These are phyloP conservation scores for Sycon ciliatum DNA, from an alignment of 37 sponge, comb jelly and placozoan genomes.

Conservation along the genomic window DNA sequence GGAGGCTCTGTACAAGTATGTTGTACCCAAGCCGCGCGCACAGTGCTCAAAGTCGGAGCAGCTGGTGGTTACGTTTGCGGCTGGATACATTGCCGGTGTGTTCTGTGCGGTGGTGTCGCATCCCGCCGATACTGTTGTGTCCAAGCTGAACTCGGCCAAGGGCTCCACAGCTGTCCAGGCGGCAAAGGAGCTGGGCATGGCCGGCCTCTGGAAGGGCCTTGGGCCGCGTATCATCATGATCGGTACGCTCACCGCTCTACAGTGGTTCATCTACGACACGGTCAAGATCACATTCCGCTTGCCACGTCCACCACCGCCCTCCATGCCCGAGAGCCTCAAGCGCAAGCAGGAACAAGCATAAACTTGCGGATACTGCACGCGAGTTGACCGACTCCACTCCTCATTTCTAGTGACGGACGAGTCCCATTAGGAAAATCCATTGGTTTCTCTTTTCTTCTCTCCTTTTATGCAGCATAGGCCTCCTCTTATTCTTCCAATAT, in stretches of 20 bases:
- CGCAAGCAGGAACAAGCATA: constrained; percentile 55
- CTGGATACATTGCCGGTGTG: constrained; percentile 99
- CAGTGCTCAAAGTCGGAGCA: constrained; percentile 73
- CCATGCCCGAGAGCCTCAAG: constrained; percentile 97
- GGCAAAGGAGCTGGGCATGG: constrained; percentile 74
- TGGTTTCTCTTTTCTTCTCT: no score
- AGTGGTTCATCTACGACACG: constrained; percentile 99
- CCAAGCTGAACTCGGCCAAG: constrained; percentile 85
- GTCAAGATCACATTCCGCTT: constrained; percentile 91
- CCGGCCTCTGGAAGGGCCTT: constrained; percentile 96
- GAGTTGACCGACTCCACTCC: no score
- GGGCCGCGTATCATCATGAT: constrained; percentile 95
- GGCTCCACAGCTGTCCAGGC: constrained; percentile 79
- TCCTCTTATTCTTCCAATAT: no score
- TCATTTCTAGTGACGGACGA: no score
- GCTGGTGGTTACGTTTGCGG: constrained; percentile 93
- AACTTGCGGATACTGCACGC: neutral
- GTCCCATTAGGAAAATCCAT: no score
- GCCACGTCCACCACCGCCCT: constrained; percentile 97
- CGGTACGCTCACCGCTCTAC: constrained; percentile 92
- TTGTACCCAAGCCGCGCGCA: constrained; percentile 80
- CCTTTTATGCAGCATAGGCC: no score
- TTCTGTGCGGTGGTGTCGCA: constrained; percentile 98
- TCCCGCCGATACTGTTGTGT: constrained; percentile 93
- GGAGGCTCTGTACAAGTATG: constrained; percentile 93